Evolutionary conservation across 2,797 vertebrate genomes (phyloP).

Genomic region (Rhinatrema bivittatum): DNA sequence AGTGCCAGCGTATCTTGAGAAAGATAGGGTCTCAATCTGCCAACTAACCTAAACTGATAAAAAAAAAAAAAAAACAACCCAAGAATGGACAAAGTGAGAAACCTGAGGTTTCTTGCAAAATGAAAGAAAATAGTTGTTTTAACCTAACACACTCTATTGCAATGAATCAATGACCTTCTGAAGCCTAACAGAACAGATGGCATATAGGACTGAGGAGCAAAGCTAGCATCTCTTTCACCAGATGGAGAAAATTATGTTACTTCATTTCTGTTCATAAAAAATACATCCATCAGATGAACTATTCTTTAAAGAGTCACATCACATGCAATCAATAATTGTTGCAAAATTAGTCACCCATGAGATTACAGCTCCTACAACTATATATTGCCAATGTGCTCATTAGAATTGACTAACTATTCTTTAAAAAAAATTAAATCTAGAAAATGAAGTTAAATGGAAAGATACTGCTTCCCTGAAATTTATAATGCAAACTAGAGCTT

Average conservation of each 20-base stretch:
- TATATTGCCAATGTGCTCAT: not conserved
- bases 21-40: too few species aligned
- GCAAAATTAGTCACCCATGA: not conserved
- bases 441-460: not conserved
- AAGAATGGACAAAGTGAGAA: too few species aligned
- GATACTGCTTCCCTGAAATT: not conserved
- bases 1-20: too few species aligned
- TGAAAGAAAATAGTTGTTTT: too few species aligned
- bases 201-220: too few species aligned
- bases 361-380: not conserved
- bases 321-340: not conserved
- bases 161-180: too few species aligned
- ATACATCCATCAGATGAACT: not conserved
- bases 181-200: too few species aligned
- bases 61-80: too few species aligned
- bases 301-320: not conserved
- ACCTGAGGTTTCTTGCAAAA: too few species aligned
- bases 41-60: too few species aligned
- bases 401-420: not conserved
- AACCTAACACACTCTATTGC: too few species aligned
- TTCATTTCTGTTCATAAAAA: not conserved
- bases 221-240: too few species aligned
- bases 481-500: not conserved
- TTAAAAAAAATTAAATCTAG: not conserved
- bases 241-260: not conserved